phyloP scores from a whole-genome alignment of 2,113 vertebrate species.

The Xyliphius kryptos region DNA sequence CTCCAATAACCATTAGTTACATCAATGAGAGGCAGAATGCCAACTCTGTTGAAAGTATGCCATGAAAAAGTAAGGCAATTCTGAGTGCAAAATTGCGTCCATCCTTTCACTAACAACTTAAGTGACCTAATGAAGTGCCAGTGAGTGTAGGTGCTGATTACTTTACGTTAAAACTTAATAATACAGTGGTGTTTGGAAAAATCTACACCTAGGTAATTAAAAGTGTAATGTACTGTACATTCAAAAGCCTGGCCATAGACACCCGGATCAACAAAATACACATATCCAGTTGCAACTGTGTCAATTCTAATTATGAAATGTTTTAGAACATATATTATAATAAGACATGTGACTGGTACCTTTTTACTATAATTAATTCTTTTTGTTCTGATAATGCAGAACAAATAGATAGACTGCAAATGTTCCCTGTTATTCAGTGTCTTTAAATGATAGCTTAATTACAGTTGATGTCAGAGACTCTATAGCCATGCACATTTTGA shows the following conservation, averaged over 20 bases:
- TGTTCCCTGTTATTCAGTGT: background rate
- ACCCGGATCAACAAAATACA: background rate
- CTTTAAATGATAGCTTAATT: constrained; percentile 30
- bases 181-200: background rate
- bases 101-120: too few species aligned
- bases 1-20: too few species aligned
- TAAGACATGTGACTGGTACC: too few species aligned
- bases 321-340: too few species aligned
- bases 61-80: too few species aligned
- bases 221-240: background rate
- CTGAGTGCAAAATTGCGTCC: too few species aligned
- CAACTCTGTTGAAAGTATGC: too few species aligned
- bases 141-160: too few species aligned
- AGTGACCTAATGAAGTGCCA: too few species aligned
- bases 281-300: background rate
- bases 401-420: background rate
- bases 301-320: background rate
- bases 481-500: constrained; percentile 6
- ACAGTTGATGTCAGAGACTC: constrained; percentile 2
- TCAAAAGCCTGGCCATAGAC: background rate
- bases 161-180: background rate
- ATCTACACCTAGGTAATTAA: background rate
- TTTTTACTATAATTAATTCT: background rate
- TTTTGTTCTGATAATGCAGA: background rate
- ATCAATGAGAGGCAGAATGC: too few species aligned